Percentiles rank a stretch among this genome's conserved stretches.
Evolutionary conservation across 2,888 invertebrate species (phyloP).

Genomic region (Amiota minor): DNA sequence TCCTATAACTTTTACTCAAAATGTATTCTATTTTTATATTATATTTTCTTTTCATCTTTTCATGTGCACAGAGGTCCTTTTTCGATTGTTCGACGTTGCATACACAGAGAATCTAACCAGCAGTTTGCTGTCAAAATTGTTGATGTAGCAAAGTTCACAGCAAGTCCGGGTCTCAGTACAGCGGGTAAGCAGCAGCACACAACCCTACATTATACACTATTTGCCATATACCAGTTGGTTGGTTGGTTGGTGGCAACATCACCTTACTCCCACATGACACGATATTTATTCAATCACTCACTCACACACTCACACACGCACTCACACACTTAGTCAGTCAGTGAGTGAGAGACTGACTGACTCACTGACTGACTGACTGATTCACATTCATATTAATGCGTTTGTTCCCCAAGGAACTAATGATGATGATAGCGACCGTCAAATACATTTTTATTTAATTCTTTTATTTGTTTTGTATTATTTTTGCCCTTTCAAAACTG

Average conservation of each 20-base stretch:
- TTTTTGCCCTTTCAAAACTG: background rate
- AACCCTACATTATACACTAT: background rate
- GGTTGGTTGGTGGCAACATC: too few species aligned
- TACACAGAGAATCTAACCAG: constrained; percentile 93
- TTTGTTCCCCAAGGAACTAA: background rate
- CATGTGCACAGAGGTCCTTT: constrained; percentile 86
- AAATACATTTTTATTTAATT: too few species aligned
- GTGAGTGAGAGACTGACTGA: background rate
- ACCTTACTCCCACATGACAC: too few species aligned
- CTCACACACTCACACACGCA: background rate
- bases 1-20: background rate
- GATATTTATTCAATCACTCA: too few species aligned
- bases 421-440: constrained; percentile 9
- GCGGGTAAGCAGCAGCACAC: constrained; percentile 80
- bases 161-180: constrained; percentile 95
- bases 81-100: constrained; percentile 95
- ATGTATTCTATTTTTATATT: background rate
- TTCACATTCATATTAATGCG: background rate
- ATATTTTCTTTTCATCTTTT: background rate
- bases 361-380: background rate
- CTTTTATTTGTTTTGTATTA: background rate
- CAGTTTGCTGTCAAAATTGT: constrained; percentile 99
- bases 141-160: constrained; percentile 97
- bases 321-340: background rate
- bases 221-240: background rate